These are phyloP conservation scores for Acrobasis suavella DNA, from an alignment of 2,888 invertebrate species.

Conservation along the genomic window DNA sequence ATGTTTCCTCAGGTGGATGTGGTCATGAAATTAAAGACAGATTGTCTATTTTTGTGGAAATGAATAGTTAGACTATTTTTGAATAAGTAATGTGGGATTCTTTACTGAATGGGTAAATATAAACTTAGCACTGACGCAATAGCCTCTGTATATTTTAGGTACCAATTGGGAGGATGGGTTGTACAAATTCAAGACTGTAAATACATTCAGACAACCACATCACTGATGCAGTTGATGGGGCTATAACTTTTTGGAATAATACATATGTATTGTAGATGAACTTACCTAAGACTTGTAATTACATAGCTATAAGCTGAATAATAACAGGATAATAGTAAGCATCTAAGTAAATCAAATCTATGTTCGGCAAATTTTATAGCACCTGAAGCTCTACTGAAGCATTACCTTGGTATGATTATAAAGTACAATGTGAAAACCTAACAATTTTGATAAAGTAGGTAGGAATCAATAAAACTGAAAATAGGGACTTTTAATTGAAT, in stretches of 20 bases:
- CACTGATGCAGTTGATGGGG: slow-evolving; percentile 28
- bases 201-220: slow-evolving; percentile 47
- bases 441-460: slow-evolving; percentile 27
- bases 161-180: slow-evolving; percentile 60
- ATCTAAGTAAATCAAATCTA: slow-evolving; percentile 18
- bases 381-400: slow-evolving; percentile 27
- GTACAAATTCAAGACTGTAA: slow-evolving; percentile 79
- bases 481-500: too few species aligned
- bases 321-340: background rate
- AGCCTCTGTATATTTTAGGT: slow-evolving; percentile 62
- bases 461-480: slow-evolving; percentile 23
- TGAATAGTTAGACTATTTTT: slow-evolving; percentile 75
- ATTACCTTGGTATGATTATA: slow-evolving; percentile 27
- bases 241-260: slow-evolving; percentile 15
- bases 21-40: slow-evolving; percentile 64
- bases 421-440: slow-evolving; percentile 28
- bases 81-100: slow-evolving; percentile 72
- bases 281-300: slow-evolving; percentile 15
- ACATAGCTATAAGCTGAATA: slow-evolving; percentile 1
- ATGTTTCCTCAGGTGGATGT: slow-evolving; percentile 73
- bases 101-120: slow-evolving; percentile 70
- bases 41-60: slow-evolving; percentile 76
- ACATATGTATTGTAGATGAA: background rate
- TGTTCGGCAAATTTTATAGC: slow-evolving; percentile 16
- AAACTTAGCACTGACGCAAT: slow-evolving; percentile 60